These are phyloP conservation scores for Sympetrum striolatum DNA, from an alignment of 2,888 invertebrate species.

Conservation along the genomic window DNA sequence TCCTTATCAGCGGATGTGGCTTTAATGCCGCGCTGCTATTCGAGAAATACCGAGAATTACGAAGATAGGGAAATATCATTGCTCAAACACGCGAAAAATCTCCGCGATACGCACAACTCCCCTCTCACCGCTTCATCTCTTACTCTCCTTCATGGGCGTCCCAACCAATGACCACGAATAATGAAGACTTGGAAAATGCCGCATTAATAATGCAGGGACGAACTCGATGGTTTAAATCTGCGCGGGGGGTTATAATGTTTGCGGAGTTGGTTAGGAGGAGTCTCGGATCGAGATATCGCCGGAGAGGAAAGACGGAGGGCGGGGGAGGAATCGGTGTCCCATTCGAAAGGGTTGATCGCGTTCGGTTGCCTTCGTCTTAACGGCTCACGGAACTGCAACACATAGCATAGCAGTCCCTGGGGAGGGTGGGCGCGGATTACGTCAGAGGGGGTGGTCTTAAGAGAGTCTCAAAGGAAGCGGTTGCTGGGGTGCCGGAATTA, in stretches of 20 bases:
- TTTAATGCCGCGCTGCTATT: no score
- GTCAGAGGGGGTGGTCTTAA: slow-evolving; percentile 9
- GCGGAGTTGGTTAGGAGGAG: neutral
- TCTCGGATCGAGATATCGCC: neutral
- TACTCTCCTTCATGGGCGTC: no score
- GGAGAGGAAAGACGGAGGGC: neutral
- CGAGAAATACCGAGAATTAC: no score
- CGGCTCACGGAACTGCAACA: slow-evolving; percentile 13
- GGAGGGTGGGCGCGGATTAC: slow-evolving; percentile 5
- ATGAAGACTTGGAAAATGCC: no score
- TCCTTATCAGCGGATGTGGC: no score
- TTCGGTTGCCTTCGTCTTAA: slow-evolving; percentile 35
- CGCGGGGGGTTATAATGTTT: neutral
- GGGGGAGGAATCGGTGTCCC: slow-evolving; percentile 11
- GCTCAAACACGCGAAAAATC: no score
- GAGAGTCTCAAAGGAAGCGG: neutral
- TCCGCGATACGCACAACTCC: no score
- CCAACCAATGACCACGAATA: no score
- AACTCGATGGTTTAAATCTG: neutral
- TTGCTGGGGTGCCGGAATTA: neutral
- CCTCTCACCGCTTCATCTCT: no score
- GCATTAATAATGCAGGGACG: no score
- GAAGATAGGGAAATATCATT: no score
- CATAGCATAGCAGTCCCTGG: neutral
- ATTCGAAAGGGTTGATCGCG: slow-evolving; percentile 28